phyloP scores from a whole-genome alignment of 2,888 invertebrate species.

The Melikaiella ostensackeni region DNA sequence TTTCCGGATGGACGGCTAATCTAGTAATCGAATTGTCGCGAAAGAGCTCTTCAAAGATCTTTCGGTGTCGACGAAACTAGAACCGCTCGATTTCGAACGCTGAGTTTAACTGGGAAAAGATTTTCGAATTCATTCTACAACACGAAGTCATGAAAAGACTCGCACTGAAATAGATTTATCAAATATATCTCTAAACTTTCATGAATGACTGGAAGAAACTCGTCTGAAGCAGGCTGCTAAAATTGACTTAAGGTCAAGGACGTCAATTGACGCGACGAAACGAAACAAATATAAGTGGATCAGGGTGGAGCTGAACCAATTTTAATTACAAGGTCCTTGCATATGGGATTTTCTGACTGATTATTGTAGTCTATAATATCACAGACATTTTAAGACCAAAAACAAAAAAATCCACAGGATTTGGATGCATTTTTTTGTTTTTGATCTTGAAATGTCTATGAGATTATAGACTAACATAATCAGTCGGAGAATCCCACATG shows the following conservation, averaged over 20 bases:
- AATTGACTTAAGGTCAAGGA: not conserved
- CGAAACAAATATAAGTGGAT: no score
- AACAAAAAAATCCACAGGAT: no score
- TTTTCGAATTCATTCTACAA: not conserved
- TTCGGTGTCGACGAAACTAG: slow-evolving; percentile 35
- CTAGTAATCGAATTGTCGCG: slow-evolving; percentile 35
- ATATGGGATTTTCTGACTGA: no score
- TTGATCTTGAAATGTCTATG: no score
- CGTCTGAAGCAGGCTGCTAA: no score
- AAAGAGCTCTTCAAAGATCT: slow-evolving; percentile 35
- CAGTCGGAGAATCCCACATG: no score
- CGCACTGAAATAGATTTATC: not conserved
- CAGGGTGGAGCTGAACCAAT: no score
- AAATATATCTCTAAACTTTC: not conserved
- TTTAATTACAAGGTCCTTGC: no score
- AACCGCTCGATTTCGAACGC: slow-evolving; percentile 15
- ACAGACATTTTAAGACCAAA: no score
- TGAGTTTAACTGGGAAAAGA: slow-evolving; percentile 8
- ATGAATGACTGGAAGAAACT: not conserved
- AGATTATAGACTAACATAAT: no score
- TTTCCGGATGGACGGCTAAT: slow-evolving; percentile 37
- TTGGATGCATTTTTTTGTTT: no score
- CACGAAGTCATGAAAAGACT: not conserved
- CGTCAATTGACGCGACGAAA: not conserved
- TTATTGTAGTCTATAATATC: no score